Evolutionary conservation across 2,888 invertebrate species (phyloP), one percentile per base, ranked within the genome.

Genomic region (Zaprionus bogoriensis): DNA sequence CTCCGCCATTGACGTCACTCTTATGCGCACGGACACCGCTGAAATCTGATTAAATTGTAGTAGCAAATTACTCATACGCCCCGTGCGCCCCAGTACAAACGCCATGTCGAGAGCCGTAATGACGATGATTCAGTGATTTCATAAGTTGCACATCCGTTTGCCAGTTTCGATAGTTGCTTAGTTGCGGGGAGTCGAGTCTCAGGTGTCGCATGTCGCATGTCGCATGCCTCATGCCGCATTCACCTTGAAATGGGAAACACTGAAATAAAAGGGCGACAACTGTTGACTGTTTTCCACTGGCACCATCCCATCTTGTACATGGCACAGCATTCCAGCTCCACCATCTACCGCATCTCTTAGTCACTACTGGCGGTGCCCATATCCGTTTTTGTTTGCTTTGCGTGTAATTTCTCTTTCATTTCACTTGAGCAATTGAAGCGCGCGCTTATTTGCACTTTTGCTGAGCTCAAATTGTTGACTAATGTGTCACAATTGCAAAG

Each of bases 341-440:
- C 23, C 70, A 52, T 53, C 62, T 65, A 72, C 67, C 61, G 65
- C 52, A 72, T 71, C 67, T 77, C 42, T 44, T n/a, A 28, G 61
- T 9, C 44, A 32, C 39, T 22, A 32, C 39, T 22, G 51, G 36
- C 36, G 25, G 22, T 20, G 41, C 47, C 68, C 67, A 57, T 73
- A 77, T 81, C 74, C 77, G 74, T 74, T 73, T 66, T 74, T 84
- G 73, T 86, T 82, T 76, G 74, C 74, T 79, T 80, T 82, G 54
- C 70, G 75, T 74, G 79, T 85, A 89, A 87, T 89, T 89, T 89
- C 89, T 89, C 89, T 89, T 88, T 88, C 88, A 82, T 88, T 89
- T 88, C 88, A 88, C 88, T 87, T 88, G 82, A 82, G 81, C 80
- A 84, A 82, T 78, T 83, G 85, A 79, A 82, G 79, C 88, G 84